A percentile compares a stretch with the other conserved stretches of the same genome.
phyloP scores from a whole-genome alignment of 1,140 invertebrate genomes.

The Colletes latitarsis region DNA sequence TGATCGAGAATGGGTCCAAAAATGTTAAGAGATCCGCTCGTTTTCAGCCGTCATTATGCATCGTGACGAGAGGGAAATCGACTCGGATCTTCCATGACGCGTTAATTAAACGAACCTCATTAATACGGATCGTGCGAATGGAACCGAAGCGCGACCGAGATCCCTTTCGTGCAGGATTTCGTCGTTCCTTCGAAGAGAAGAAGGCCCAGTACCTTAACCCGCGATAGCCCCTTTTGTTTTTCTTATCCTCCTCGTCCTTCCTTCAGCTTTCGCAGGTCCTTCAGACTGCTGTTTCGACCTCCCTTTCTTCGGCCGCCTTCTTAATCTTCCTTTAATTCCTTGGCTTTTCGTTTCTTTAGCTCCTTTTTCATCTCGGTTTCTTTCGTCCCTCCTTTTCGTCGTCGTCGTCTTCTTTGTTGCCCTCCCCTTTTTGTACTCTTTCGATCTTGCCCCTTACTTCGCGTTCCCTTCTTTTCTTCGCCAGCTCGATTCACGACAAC shows the following conservation, averaged over 20 bases:
- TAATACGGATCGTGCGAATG: constrained; percentile 61
- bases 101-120: constrained; percentile 67
- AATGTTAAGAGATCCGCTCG: not conserved
- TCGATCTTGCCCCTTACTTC: not conserved
- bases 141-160: constrained; percentile 6
- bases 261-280: constrained; percentile 37
- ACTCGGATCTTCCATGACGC: constrained; percentile 40
- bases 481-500: constrained; percentile 40
- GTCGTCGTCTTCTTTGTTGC: constrained; percentile 22
- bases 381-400: constrained; percentile 34
- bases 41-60: not conserved
- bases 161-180: constrained; percentile 34
- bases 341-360: constrained; percentile 58
- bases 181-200: constrained; percentile 1
- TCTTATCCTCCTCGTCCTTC: constrained; percentile 26
- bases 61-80: constrained; percentile 37
- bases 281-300: constrained; percentile 53
- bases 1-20: not conserved
- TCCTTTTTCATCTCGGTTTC: constrained; percentile 52
- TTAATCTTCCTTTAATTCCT: constrained; percentile 73
- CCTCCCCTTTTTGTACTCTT: constrained; percentile 26
- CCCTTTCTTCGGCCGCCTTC: constrained; percentile 58
- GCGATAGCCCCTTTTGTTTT: constrained; percentile 43
- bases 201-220: constrained; percentile 34
- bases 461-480: constrained; percentile 19